Conservation (phyloP, 2,797 vertebrate genomes). For the Sphenopsis melanotis region DNA sequence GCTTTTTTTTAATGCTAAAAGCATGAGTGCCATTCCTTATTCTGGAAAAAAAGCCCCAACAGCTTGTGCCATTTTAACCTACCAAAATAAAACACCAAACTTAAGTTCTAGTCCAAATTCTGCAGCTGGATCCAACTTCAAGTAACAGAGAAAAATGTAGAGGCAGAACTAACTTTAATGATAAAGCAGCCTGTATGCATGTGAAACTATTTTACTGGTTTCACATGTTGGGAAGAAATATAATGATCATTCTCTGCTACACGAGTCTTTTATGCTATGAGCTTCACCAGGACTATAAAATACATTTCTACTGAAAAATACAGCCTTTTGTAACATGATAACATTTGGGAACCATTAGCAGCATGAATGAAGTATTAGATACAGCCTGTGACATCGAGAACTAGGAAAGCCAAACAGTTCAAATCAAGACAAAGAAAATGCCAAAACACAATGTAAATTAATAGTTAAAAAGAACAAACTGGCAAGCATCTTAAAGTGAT, state of each 20-base stretch:
- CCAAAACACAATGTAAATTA: constrained; percentile 29
- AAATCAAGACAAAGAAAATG: constrained; percentile 61
- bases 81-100: not conserved
- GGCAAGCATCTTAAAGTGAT: constrained; percentile 17
- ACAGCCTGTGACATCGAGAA: not conserved
- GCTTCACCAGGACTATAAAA: not conserved
- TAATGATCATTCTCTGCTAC: not conserved
- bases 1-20: not conserved
- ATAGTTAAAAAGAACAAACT: constrained; percentile 39
- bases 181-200: not conserved
- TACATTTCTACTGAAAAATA: constrained; percentile 1
- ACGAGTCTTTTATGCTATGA: not conserved
- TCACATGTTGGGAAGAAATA: not conserved
- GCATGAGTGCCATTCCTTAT: not conserved
- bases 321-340: not conserved
- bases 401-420: constrained; percentile 39
- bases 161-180: not conserved
- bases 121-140: not conserved
- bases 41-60: not conserved
- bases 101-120: not conserved
- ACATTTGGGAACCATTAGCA: constrained; percentile 49
- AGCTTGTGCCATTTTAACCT: not conserved
- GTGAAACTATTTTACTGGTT: constrained; percentile 1
- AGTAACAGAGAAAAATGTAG: not conserved
- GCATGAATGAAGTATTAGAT: constrained; percentile 40